Percentiles rank a stretch among this genome's conserved stretches.
These are phyloP conservation scores for Chloropsis cyanopogon DNA, from an alignment of 2,113 vertebrate species.

Conservation along the genomic window DNA sequence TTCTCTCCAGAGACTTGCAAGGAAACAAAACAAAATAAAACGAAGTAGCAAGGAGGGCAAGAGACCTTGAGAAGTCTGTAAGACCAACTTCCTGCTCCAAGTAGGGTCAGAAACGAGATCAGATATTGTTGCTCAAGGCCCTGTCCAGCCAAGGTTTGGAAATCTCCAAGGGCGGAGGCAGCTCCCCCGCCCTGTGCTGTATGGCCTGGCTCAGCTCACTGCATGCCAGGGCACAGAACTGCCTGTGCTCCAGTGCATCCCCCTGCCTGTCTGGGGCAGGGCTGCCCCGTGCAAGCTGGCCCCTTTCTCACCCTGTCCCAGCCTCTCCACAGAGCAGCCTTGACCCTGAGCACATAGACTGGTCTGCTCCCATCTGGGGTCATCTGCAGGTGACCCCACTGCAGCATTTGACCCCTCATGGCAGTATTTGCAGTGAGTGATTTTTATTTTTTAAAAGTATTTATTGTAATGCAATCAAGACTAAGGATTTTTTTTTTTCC, in stretches of 20 bases:
- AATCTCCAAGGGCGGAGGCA: accelerated
- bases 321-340: not conserved
- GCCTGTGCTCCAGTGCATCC: accelerated
- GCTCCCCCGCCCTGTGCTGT: not conserved
- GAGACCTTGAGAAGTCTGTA: not conserved
- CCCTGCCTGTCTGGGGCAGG: not conserved
- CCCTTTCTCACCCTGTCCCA: not conserved
- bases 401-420: no score
- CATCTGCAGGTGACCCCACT: not conserved
- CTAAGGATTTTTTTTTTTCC: not conserved
- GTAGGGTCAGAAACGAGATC: not conserved
- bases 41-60: not conserved
- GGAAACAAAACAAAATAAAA: not conserved
- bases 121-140: not conserved
- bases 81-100: not conserved
- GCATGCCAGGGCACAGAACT: not conserved
- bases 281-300: not conserved
- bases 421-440: not conserved
- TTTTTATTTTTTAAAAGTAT: not conserved
- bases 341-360: no score
- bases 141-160: not conserved
- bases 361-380: not conserved
- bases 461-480: not conserved
- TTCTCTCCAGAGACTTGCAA: not conserved
- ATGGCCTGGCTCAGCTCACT: not conserved